Evolutionary conservation across 2,113 vertebrate genomes (phyloP).

Genomic region (Takifugu flavidus): DNA sequence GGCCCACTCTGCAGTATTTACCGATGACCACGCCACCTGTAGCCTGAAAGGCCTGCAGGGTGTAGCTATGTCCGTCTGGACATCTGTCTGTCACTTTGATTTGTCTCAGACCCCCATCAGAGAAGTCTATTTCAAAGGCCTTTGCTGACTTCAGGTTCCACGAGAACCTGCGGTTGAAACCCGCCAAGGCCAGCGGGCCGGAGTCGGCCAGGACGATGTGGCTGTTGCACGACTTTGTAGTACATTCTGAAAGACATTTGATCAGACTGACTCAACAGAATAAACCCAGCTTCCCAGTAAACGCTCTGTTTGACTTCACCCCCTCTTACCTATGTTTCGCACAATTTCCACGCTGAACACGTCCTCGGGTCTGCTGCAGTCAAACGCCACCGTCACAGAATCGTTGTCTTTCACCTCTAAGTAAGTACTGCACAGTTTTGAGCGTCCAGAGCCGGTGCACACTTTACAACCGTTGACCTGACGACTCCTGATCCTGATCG

Average conservation of each 20-base stretch:
- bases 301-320: not conserved
- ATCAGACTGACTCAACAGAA: not conserved
- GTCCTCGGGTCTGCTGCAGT: conserved; percentile 55
- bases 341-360: conserved; percentile 57
- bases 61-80: conserved; percentile 74
- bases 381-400: conserved; percentile 41
- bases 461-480: conserved; percentile 45
- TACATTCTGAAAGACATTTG: conserved; percentile 68
- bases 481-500: conserved; percentile 42
- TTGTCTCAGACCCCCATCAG: conserved; percentile 71
- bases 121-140: conserved; percentile 78
- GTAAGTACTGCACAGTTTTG: conserved; percentile 8
- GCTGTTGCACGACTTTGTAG: conserved; percentile 61
- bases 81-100: conserved; percentile 70
- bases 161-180: conserved; percentile 80
- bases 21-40: conserved; percentile 62
- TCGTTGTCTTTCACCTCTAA: conserved; percentile 9
- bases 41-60: conserved; percentile 62
- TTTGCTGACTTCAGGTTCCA: conserved; percentile 77
- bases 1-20: conserved; percentile 81
- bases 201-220: conserved; percentile 70
- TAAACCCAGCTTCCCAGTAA: not conserved
- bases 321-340: conserved; percentile 50
- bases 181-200: conserved; percentile 36
- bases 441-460: conserved; percentile 18